Base-by-base conservation (phyloP, 2,113 vertebrate genomes). In the Capra hircus region DNA sequence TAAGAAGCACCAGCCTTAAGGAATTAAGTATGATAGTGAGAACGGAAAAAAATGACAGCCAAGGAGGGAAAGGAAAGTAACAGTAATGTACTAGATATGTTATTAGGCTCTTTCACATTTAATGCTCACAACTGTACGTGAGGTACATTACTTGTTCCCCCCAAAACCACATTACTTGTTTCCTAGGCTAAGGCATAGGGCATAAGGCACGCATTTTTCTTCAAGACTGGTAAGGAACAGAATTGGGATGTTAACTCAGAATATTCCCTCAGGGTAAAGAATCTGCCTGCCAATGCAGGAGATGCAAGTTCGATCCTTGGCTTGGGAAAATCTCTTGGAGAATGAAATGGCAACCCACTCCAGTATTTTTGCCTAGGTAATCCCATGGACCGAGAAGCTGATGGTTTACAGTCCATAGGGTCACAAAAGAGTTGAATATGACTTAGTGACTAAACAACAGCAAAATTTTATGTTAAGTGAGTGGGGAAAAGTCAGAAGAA, bases 81-180 rank as follows among this genome's bases (percentile, higher is more conserved):
- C 6, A 27, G 0, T 59, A 15, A 33, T 19, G 1, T 55, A 15
- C n/a, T 80, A 12, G 16, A 27, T 1, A 2, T 5, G 4, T 89
- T 50, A 12, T 1, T 59, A 71, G 36, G 11, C 14, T 52, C 5
- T 85, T 55, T 40, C 52, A 48, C 7, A 6, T 53, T 74, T 74
- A 71, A 40, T 8, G 5, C 57, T 30, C 43, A 40, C 9, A 43
- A 12, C 4, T 19, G 57, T 48, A 6, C 7, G 0, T 14, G 36
- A 81, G 12, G 5, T 8, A 2, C 3, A 19, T 27, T 19, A 16
- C 62, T 57, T 50, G 33, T 55, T 85, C 62, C 60, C 43, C 25
- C 53, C n/a, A 30, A 48, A 80, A 30, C 40, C 36, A 48, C 8
- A 48, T 48, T 48, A 11, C 15, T 78, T 48, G 9, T 80, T 48